Base-by-base conservation (phyloP, 2,113 vertebrate species). In the Callopanchax toddi region DNA sequence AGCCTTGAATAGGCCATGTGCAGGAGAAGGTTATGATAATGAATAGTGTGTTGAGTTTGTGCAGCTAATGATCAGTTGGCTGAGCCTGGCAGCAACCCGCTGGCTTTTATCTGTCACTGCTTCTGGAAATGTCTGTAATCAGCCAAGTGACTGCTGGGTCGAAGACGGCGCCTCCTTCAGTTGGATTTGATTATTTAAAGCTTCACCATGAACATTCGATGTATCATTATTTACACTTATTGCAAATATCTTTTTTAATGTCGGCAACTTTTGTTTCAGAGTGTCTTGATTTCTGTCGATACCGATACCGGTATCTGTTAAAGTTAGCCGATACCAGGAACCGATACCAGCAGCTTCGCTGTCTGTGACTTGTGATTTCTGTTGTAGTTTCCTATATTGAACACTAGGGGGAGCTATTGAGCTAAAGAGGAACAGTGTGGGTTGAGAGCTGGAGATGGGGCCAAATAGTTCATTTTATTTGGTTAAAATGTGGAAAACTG, bases 11-110 rank as follows among this genome's bases (percentile, higher is more conserved):
- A 67, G 51, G 70, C 49, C 16, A 57, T n/a, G 18, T 50, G 37
- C 18, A 55, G 55, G 69, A 72, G 71, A 83, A 79, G 71, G 74
- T 84, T 79, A 37, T 49, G 59, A 71, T 87, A 86, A 87, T 89
- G 60, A 34, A 76, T 67, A 57, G 67, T n/a, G 22, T 76, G 88
- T 79, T 78, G 22, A 79, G 78, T 68, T 63, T 79, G 44, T 34
- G 60, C 59, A 66, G 81, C 71, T 88, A 83, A 86, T 85, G 43
- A 86, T 73, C 22, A 74, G 55, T 70, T 50, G 54, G 76, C 77
- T 79, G 40, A 71, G 64, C 65, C 60, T 84, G 55, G 75, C 82
- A 83, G 26, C 25, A 17, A 59, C 70, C 74, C 21, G 53, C 80
- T 81, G 87, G 54, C 68, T 74, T 84, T 81, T 76, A 65, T 74